Conservation (phyloP, 2,113 vertebrate species). For the Gobius niger region DNA sequence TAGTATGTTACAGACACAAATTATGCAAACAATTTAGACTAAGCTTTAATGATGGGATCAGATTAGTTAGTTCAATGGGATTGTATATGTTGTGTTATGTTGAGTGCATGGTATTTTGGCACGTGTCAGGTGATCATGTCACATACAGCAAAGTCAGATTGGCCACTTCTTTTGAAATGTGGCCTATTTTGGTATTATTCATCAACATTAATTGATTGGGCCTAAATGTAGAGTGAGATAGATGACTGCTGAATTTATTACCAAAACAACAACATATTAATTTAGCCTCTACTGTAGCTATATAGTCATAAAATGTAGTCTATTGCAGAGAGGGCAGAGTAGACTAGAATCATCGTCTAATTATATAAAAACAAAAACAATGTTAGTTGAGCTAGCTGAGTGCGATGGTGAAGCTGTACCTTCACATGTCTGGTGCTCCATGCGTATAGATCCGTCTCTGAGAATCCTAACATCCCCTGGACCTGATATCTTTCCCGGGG, state of each 20-base stretch:
- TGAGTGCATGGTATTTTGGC: background rate
- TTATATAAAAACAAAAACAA: constrained; percentile 7
- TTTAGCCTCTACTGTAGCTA: too few relatives aligned
- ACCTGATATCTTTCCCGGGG: constrained; percentile 56
- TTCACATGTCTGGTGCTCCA: constrained; percentile 55
- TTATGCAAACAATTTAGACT: background rate
- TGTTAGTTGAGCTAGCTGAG: constrained; percentile 16
- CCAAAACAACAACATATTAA: too few relatives aligned
- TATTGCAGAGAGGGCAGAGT: background rate
- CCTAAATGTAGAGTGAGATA: too few relatives aligned
- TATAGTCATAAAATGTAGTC: too few relatives aligned
- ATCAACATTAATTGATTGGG: too few relatives aligned
- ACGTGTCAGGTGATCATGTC: background rate
- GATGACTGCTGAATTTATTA: too few relatives aligned
- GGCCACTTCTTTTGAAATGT: too few relatives aligned
- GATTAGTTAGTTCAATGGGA: too few relatives aligned
- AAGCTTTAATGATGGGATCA: too few relatives aligned
- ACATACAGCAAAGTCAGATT: too few relatives aligned
- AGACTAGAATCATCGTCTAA: background rate
- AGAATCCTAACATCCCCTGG: constrained; percentile 82
- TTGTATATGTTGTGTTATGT: too few relatives aligned
- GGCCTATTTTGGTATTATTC: too few relatives aligned
- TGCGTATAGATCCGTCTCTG: constrained; percentile 83
- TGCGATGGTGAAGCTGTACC: constrained; percentile 37
- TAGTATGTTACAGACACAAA: background rate